Conservation (phyloP, 2,113 vertebrate genomes). For the Tiliqua scincoides region DNA sequence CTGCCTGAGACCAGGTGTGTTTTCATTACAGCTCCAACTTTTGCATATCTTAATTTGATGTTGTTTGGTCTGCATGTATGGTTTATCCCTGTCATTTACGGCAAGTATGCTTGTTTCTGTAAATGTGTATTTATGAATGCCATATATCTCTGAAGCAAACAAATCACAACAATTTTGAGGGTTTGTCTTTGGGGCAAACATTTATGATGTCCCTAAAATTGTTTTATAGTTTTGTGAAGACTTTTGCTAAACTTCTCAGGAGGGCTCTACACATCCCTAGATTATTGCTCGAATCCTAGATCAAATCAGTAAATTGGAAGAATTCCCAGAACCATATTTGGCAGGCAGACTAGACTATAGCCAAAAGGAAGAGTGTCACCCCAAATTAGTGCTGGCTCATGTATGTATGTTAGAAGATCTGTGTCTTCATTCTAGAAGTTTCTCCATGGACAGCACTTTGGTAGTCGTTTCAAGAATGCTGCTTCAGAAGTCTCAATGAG, state of each 20-base stretch:
- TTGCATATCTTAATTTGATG: no score
- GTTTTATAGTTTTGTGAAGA: neutral
- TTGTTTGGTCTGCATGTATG: no score
- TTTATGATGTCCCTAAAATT: neutral
- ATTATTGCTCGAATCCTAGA: neutral
- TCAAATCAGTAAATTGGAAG: neutral
- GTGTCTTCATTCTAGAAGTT: neutral
- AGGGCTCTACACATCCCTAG: neutral
- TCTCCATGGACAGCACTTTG: neutral
- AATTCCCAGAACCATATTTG: neutral
- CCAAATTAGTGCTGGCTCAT: neutral
- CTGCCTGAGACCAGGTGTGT: no score
- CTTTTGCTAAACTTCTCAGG: neutral
- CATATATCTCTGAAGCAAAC: neutral
- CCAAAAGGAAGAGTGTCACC: neutral
- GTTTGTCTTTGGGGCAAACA: neutral
- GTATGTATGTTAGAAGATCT: neutral
- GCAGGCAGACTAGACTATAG: neutral
- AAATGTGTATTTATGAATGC: no score
- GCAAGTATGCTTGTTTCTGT: no score
- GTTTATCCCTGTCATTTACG: no score
- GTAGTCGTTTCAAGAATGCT: neutral
- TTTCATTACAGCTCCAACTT: no score
- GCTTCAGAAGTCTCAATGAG: neutral
- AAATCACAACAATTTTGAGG: neutral